Base-by-base conservation (phyloP, 2,888 invertebrate species). In the Diachrysia chrysitis region DNA sequence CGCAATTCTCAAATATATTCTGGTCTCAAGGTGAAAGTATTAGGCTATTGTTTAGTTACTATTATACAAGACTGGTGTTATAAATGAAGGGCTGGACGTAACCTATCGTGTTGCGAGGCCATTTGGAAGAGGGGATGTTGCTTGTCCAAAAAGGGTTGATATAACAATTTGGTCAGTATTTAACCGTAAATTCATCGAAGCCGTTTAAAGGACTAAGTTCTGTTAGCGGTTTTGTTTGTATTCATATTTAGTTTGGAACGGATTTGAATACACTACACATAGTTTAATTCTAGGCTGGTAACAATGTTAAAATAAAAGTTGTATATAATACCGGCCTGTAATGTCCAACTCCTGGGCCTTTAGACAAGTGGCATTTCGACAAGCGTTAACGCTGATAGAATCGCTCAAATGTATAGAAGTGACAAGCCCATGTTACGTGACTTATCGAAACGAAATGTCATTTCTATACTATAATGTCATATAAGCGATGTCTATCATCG, bases 1-100 rank as follows among this genome's bases (percentile, higher is more conserved):
- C 46, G 37, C 63, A 64, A 73, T 53, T 56, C 42, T 62, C 46
- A 58, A 65, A 59, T 48, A 17, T 71, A 80, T 68, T 73, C 69
- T 42, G 1, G 65, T 64, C 66, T 72, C 83, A 78, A 78, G 83
- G 81, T 78, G 58, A 73, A 57, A 51, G 61, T 58, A 16, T 63
- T 53, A 35, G 62, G 66, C 35, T 25, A 23, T 74, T 62, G 12
- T 70, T 60, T 46, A 62, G 62, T 71, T 72, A 72, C 64, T 76
- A 71, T 70, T 64, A 69, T 32, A 63, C 53, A 54, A 73, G 70
- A 70, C 69, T 63, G 17, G 32, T 54, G 37, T 80, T 69, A 81
- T 81, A 69, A 71, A 77, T 63, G 68, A 68, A 10, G 42, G 42
- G 2, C 5, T 29, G 53, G 25, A 16, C 35, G 32, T 51, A 10